Percentiles rank a stretch among this genome's conserved stretches.
Evolutionary conservation across 1,140 invertebrate genomes (phyloP).

Genomic region (Drosophila murphyi): DNA sequence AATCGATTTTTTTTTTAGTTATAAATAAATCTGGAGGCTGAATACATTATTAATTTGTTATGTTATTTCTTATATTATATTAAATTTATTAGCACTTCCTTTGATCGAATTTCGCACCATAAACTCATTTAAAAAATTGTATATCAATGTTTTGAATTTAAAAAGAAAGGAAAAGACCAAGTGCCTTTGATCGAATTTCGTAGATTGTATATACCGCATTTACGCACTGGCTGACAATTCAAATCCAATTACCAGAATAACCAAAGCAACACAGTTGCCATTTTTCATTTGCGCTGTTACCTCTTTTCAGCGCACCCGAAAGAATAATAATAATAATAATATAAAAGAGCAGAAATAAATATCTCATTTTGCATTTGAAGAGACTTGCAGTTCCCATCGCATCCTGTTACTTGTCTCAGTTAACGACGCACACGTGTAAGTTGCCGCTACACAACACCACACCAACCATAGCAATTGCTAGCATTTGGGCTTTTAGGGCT

Average conservation of each 20-base stretch:
- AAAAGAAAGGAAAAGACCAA: background rate
- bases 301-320: background rate
- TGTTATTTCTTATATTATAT: no score
- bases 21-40: no score
- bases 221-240: conserved; percentile 34
- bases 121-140: no score
- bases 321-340: background rate
- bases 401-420: conserved; percentile 47
- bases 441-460: background rate
- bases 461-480: no score
- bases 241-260: conserved; percentile 45
- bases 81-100: no score
- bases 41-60: no score
- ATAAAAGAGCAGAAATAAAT: conserved; percentile 24
- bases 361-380: conserved; percentile 47
- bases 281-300: background rate
- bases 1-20: no score
- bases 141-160: background rate
- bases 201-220: conserved; percentile 12
- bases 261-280: conserved; percentile 22
- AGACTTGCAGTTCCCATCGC: conserved; percentile 13
- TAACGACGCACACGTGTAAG: conserved; percentile 41
- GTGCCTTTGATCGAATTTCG: background rate
- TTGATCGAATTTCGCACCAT: no score
- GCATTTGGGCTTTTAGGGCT: conserved; percentile 18